These are phyloP conservation scores for Anomalospiza imberbis DNA, from an alignment of 2,797 vertebrate genomes.

Conservation along the genomic window DNA sequence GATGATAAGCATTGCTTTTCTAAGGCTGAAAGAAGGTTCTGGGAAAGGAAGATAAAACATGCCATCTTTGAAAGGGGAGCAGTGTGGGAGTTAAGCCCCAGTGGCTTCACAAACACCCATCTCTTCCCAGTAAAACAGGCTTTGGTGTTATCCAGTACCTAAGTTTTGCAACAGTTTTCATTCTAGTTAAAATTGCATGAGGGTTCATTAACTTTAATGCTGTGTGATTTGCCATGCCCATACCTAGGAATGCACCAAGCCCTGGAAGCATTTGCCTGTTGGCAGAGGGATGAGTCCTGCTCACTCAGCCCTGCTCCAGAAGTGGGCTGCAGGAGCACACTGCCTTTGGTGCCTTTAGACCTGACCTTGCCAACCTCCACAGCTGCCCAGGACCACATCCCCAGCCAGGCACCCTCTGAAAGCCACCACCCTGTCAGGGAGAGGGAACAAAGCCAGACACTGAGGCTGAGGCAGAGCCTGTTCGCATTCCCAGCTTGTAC, in stretches of 20 bases:
- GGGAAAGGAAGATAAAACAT: background rate
- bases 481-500: background rate
- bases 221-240: background rate
- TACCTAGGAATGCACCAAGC: background rate
- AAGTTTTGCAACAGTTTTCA: slow-evolving; percentile 12
- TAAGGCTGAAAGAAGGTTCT: slow-evolving; percentile 15
- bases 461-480: background rate
- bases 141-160: background rate
- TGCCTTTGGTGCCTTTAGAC: background rate
- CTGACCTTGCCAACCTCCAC: background rate
- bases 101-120: background rate
- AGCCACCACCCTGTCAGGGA: background rate
- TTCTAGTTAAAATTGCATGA: background rate
- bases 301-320: background rate
- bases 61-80: background rate
- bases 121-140: background rate
- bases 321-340: accelerated
- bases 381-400: background rate
- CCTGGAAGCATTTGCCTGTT: background rate
- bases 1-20: background rate
- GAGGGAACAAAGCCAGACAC: accelerated
- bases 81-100: background rate
- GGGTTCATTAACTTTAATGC: background rate
- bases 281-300: background rate
- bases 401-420: background rate